Percentiles rank a stretch among this genome's conserved stretches.
Evolutionary conservation across 2,888 invertebrate genomes (phyloP).

Genomic region (Lasioglossum calceatum): DNA sequence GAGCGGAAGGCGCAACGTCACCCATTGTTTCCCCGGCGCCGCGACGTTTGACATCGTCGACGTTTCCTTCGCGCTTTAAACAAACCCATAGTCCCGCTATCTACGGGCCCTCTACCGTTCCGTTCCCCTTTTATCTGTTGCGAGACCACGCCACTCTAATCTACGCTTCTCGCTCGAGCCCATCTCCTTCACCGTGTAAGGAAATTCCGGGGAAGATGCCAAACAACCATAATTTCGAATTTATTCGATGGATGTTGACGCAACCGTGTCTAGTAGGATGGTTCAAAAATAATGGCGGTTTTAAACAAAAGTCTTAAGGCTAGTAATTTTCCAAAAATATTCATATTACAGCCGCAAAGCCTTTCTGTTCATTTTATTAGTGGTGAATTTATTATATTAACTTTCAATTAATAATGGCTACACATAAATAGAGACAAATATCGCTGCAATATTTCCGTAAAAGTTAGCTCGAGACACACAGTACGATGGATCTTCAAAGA

Average conservation of each 20-base stretch:
- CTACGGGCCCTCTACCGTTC: neutral
- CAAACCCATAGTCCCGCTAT: slow-evolving; percentile 54
- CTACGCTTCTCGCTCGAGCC: neutral
- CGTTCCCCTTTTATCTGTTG: slow-evolving; percentile 29
- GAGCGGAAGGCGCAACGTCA: slow-evolving; percentile 80
- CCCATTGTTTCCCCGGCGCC: slow-evolving; percentile 78
- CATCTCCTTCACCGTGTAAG: neutral
- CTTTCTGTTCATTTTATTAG: neutral
- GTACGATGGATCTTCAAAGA: neutral
- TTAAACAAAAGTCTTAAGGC: no score
- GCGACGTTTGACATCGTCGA: slow-evolving; percentile 81
- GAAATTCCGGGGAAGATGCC: neutral
- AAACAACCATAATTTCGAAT: neutral
- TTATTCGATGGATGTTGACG: neutral
- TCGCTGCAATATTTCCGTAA: neutral
- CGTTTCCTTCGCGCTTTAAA: slow-evolving; percentile 81
- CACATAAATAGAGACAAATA: neutral
- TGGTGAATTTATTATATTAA: neutral
- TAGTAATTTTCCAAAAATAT: no score
- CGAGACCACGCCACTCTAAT: slow-evolving; percentile 7
- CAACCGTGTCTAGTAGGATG: neutral
- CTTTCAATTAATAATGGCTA: neutral
- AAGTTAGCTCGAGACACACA: neutral
- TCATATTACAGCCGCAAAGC: neutral
- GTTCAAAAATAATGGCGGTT: neutral